Evolutionary conservation across 2,888 invertebrate genomes (phyloP).

Genomic region (Lycia hirtaria): DNA sequence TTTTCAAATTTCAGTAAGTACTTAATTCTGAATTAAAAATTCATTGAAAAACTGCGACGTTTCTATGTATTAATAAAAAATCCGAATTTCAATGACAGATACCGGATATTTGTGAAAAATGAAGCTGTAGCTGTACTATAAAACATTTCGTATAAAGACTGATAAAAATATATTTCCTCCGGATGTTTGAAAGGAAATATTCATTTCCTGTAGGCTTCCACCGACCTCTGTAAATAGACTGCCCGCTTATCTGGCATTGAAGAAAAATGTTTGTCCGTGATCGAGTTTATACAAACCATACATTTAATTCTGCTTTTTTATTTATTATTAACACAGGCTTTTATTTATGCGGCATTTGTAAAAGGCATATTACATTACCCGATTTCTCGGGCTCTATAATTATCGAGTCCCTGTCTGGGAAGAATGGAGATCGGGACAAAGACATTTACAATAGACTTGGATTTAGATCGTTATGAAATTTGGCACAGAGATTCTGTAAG

Average conservation of each 20-base stretch:
- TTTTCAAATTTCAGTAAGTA: too few relatives aligned
- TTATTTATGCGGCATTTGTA: too few relatives aligned
- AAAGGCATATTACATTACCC: too few relatives aligned
- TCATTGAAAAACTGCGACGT: too few relatives aligned
- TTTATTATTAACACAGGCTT: background rate
- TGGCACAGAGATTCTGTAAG: too few relatives aligned
- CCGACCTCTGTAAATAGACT: conserved; percentile 8
- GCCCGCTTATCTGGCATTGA: conserved; percentile 14
- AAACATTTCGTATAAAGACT: conserved; percentile 1
- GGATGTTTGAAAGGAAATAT: conserved; percentile 26
- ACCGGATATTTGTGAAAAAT: conserved; percentile 3
- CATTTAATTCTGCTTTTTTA: background rate
- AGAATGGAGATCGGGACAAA: too few relatives aligned
- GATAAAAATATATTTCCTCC: conserved; percentile 14
- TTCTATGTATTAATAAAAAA: too few relatives aligned
- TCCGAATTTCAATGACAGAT: background rate
- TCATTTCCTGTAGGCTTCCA: conserved; percentile 24
- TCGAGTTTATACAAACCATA: conserved; percentile 3
- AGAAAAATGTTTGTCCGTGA: conserved; percentile 15
- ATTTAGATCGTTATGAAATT: too few relatives aligned
- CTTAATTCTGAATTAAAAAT: too few relatives aligned
- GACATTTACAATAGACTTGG: too few relatives aligned
- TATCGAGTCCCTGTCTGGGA: too few relatives aligned
- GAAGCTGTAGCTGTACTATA: background rate
- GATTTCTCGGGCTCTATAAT: too few relatives aligned